A percentile compares a stretch with the other conserved stretches of the same genome.
phyloP scores from a whole-genome alignment of 2,113 vertebrate species.

The Forbesichthys agassizii region DNA sequence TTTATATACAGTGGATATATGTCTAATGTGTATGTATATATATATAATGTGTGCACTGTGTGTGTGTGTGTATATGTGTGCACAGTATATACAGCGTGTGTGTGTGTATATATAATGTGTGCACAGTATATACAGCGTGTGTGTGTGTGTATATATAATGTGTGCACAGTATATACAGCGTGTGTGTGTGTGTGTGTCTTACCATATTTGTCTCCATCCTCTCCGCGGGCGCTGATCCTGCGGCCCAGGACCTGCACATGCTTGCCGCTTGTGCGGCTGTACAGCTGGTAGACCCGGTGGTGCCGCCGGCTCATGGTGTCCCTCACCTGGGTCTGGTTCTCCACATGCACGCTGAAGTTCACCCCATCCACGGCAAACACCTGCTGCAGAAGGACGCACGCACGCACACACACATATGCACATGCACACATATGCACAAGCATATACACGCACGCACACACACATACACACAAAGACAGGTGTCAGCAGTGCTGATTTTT shows the following conservation, averaged over 20 bases:
- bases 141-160: not conserved
- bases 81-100: too few species aligned
- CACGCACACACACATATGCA: conserved; percentile 5
- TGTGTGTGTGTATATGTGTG: not conserved
- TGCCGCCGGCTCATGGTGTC: conserved; percentile 81
- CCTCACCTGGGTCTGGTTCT: conserved; percentile 81
- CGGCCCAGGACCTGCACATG: conserved; percentile 81
- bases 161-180: not conserved
- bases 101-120: not conserved
- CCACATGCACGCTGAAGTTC: conserved; percentile 83
- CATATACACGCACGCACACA: not conserved
- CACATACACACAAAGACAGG: not conserved
- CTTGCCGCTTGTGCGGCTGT: conserved; percentile 81
- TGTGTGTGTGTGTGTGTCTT: conserved; percentile 66
- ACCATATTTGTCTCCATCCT: conserved; percentile 84
- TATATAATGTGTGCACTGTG: too few species aligned
- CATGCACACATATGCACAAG: not conserved
- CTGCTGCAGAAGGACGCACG: conserved; percentile 59
- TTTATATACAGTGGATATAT: too few species aligned
- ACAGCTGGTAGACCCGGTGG: conserved; percentile 81
- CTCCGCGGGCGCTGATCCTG: conserved; percentile 77
- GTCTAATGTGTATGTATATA: too few species aligned
- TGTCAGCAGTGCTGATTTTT: too few species aligned
- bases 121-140: not conserved
- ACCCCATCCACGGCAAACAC: conserved; percentile 79